Evolutionary conservation across 2,113 vertebrate genomes (phyloP).

Genomic region (Nothoprocta perdicaria): DNA sequence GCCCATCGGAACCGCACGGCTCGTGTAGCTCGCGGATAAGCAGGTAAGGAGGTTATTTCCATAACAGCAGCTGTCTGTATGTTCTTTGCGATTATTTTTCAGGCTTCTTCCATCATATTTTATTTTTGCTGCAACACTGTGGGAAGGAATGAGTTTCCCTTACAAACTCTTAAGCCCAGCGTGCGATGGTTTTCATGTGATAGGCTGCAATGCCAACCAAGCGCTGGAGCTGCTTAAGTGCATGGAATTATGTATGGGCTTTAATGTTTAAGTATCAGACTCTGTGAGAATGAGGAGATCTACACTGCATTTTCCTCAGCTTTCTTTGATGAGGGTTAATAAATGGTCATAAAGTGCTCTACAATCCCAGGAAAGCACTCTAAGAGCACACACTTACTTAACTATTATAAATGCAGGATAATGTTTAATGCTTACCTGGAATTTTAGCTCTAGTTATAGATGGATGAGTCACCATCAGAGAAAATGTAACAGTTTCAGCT

Average conservation of each 20-base stretch:
- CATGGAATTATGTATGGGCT: neutral
- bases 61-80: rapidly evolving
- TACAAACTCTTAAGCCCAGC: neutral
- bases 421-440: conserved; percentile 34
- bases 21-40: rapidly evolving
- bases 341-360: conserved; percentile 21
- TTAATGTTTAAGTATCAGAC: neutral
- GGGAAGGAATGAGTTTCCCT: neutral
- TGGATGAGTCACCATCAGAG: conserved; percentile 34
- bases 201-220: neutral
- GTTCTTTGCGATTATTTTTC: neutral
- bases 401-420: conserved; percentile 21
- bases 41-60: neutral
- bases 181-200: neutral
- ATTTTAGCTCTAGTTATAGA: neutral
- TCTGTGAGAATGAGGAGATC: neutral
- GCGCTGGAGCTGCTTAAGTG: rapidly evolving
- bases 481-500: conserved; percentile 6
- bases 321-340: conserved; percentile 43
- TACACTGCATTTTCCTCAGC: conserved; percentile 16
- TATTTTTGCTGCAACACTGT: neutral
- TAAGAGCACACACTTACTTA: conserved; percentile 20
- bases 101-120: neutral
- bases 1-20: neutral
- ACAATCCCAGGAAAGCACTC: conserved; percentile 26